These are phyloP conservation scores for Hemithea aestivaria DNA, from an alignment of 2,888 invertebrate genomes.

Conservation along the genomic window DNA sequence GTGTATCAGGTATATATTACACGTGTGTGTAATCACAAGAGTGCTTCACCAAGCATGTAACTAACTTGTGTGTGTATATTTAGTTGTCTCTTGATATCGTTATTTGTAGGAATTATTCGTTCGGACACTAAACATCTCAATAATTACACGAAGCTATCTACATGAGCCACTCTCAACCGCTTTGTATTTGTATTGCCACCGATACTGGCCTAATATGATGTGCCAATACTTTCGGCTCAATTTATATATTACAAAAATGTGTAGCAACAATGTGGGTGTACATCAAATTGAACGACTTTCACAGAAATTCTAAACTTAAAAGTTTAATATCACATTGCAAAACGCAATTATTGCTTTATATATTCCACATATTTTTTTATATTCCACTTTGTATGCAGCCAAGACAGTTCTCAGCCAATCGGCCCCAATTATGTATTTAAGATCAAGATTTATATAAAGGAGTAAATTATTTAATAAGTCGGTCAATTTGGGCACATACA, in stretches of 20 bases:
- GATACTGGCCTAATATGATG: constrained; percentile 19
- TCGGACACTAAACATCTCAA: constrained; percentile 74
- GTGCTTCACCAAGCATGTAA: constrained; percentile 56
- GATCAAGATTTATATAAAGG: too few relatives aligned
- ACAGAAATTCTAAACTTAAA: too few relatives aligned
- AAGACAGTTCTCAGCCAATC: too few relatives aligned
- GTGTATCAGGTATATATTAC: constrained; percentile 54
- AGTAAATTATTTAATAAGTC: too few relatives aligned
- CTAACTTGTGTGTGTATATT: constrained; percentile 39
- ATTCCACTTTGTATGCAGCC: too few relatives aligned
- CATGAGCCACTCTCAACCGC: constrained; percentile 69
- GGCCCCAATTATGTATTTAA: too few relatives aligned
- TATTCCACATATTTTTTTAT: too few relatives aligned
- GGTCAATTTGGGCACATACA: too few relatives aligned
- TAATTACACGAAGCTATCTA: constrained; percentile 79
- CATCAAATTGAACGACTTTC: neutral
- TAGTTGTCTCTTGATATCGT: constrained; percentile 47
- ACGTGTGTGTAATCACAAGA: constrained; percentile 44
- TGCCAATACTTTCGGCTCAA: constrained; percentile 7
- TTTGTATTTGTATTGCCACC: constrained; percentile 43
- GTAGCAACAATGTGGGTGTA: too few relatives aligned
- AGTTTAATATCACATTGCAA: too few relatives aligned
- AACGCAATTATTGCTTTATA: too few relatives aligned
- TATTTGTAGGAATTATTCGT: constrained; percentile 51
- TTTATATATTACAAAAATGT: constrained; percentile 5